Percentiles rank a stretch among this genome's conserved stretches.
These are phyloP conservation scores for Aphaenogaster ashmeadi DNA, from an alignment of 1,140 invertebrate genomes.

Conservation along the genomic window DNA sequence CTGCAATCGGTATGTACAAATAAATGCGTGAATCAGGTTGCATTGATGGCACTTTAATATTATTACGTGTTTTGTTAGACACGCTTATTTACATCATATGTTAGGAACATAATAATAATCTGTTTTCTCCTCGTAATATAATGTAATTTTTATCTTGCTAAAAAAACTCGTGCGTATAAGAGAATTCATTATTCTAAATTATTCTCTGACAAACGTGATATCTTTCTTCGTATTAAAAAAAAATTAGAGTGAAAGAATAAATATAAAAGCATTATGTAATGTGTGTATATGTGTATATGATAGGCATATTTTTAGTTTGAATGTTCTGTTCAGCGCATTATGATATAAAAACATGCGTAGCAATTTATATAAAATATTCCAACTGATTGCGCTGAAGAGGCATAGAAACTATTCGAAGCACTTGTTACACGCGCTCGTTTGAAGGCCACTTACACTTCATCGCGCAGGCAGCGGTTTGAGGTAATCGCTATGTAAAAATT, in stretches of 20 bases:
- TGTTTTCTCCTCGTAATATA: background rate
- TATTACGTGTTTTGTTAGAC: conserved; percentile 8
- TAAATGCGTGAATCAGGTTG: conserved; percentile 14
- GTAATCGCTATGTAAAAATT: conserved; percentile 65
- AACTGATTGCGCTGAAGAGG: background rate
- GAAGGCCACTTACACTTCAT: conserved; percentile 59
- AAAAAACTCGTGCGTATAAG: background rate
- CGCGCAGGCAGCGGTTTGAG: conserved; percentile 42
- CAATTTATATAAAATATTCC: conserved; percentile 44
- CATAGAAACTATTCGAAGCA: conserved; percentile 27
- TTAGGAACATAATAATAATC: background rate
- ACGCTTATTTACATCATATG: background rate
- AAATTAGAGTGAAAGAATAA: background rate
- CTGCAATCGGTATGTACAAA: conserved; percentile 41
- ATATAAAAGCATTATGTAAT: background rate
- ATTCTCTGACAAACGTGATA: background rate
- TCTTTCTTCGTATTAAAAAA: background rate
- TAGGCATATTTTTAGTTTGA: background rate
- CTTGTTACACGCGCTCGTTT: conserved; percentile 59
- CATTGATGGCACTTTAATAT: conserved; percentile 34
- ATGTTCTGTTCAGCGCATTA: background rate
- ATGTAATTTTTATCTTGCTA: background rate
- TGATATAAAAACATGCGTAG: background rate
- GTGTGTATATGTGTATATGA: background rate
- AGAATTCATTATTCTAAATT: conserved; percentile 10